Percentiles rank a stretch among this genome's conserved stretches.
These are phyloP conservation scores for Caracal caracal DNA, from an alignment of 2,113 vertebrate genomes.

Conservation along the genomic window DNA sequence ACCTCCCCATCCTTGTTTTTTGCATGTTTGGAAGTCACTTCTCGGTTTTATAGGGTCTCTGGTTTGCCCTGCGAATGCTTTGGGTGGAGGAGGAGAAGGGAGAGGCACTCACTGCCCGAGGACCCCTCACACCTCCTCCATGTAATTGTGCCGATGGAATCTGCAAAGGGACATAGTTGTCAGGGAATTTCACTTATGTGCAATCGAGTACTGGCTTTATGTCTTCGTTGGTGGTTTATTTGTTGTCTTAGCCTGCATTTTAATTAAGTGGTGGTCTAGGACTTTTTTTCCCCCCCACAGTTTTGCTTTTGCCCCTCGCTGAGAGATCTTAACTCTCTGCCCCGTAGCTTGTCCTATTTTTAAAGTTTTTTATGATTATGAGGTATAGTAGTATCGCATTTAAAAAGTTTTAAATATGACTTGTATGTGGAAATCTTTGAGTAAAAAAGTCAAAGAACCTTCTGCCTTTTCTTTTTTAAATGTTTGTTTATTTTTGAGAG, in stretches of 20 bases:
- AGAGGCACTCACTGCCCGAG: neutral
- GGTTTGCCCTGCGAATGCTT: too few species aligned
- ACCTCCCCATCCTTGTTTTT: neutral
- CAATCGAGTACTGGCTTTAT: neutral
- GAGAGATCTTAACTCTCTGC: neutral
- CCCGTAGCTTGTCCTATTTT: neutral
- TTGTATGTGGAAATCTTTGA: neutral
- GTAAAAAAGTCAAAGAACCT: neutral
- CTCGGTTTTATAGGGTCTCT: neutral
- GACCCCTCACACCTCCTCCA: fast-evolving
- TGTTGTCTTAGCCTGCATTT: neutral
- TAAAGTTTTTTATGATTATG: slow-evolving; percentile 6
- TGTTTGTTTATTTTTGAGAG: too few species aligned
- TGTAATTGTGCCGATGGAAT: neutral
- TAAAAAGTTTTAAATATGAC: neutral
- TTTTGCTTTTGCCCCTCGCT: neutral
- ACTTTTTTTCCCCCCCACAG: neutral
- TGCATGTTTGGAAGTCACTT: neutral
- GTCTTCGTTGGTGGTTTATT: neutral
- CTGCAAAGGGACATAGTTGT: neutral
- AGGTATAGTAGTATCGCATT: neutral
- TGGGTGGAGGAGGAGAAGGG: fast-evolving
- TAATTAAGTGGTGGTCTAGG: neutral
- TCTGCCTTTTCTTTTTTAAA: neutral
- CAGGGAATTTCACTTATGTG: neutral